Evolutionary conservation across 1,140 invertebrate genomes (phyloP).

Genomic region (Lutraria rhynchaena): DNA sequence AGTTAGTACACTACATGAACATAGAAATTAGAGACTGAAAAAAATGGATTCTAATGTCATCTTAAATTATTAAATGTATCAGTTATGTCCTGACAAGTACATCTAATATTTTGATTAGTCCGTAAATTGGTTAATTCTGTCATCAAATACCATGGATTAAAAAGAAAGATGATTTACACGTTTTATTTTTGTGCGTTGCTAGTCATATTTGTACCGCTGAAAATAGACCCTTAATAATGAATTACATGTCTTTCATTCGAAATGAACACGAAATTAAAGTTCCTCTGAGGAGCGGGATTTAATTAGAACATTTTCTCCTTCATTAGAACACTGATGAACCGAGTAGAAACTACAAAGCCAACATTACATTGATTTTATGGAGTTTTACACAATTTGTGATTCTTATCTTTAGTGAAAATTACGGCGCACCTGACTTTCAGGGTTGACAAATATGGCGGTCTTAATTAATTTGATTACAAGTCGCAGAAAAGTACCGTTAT

Average conservation of each 20-base stretch:
- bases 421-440: constrained; percentile 35
- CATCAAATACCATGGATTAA: too few relatives aligned
- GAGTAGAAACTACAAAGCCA: constrained; percentile 25
- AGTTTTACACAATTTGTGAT: constrained; percentile 47
- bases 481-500: constrained; percentile 44
- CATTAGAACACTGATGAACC: constrained; percentile 44
- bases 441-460: constrained; percentile 41
- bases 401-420: constrained; percentile 43
- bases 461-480: constrained; percentile 44
- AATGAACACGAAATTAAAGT: constrained; percentile 19
- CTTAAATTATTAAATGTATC: too few relatives aligned
- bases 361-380: constrained; percentile 51
- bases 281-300: constrained; percentile 24
- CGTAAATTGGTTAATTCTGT: too few relatives aligned
- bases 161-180: too few relatives aligned
- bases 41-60: too few relatives aligned
- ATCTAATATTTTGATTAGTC: too few relatives aligned
- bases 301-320: constrained; percentile 37
- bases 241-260: neutral
- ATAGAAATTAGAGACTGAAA: too few relatives aligned
- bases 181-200: too few relatives aligned
- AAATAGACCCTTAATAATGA: too few relatives aligned
- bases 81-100: too few relatives aligned
- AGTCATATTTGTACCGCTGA: too few relatives aligned
- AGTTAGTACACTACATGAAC: too few relatives aligned